Conservation (phyloP, 2,888 invertebrate genomes). For the Hydroisotoma schaefferi region DNA sequence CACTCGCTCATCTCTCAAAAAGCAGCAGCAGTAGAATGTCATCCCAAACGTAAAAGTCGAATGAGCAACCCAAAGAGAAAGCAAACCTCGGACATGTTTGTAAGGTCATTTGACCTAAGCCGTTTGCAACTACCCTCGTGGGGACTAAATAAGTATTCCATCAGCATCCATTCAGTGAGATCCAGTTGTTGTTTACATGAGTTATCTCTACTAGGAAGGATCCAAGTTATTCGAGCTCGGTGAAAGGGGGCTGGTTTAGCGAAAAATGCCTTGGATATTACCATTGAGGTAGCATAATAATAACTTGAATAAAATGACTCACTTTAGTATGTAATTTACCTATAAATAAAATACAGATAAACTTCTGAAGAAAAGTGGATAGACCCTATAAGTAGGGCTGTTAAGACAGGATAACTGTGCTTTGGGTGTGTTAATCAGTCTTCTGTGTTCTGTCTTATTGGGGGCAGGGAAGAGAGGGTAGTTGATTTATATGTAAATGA, state of each 20-base stretch:
- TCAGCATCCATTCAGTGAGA: background rate
- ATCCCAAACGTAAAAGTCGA: too few relatives aligned
- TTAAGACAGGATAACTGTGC: too few relatives aligned
- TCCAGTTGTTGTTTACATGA: background rate
- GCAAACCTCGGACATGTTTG: too few relatives aligned
- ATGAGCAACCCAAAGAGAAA: too few relatives aligned
- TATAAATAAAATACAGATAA: background rate
- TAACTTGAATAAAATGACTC: background rate
- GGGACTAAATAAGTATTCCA: too few relatives aligned
- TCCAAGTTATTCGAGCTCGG: background rate
- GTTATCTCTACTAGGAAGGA: background rate
- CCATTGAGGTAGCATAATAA: slow-evolving; percentile 38
- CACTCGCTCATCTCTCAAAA: background rate
- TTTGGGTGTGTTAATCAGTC: too few relatives aligned
- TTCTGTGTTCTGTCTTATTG: too few relatives aligned
- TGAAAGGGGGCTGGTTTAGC: background rate
- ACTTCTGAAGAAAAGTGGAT: background rate
- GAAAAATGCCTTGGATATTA: slow-evolving; percentile 41
- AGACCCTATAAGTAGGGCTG: too few relatives aligned
- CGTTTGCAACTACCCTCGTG: too few relatives aligned
- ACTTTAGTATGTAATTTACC: too few relatives aligned
- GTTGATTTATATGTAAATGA: slow-evolving; percentile 11
- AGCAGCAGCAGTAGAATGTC: background rate
- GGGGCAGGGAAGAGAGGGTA: background rate
- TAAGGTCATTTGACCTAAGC: too few relatives aligned